A percentile compares a stretch with the other conserved stretches of the same genome.
Conservation (phyloP, 2,797 vertebrate species). For the Macropodus opercularis region DNA sequence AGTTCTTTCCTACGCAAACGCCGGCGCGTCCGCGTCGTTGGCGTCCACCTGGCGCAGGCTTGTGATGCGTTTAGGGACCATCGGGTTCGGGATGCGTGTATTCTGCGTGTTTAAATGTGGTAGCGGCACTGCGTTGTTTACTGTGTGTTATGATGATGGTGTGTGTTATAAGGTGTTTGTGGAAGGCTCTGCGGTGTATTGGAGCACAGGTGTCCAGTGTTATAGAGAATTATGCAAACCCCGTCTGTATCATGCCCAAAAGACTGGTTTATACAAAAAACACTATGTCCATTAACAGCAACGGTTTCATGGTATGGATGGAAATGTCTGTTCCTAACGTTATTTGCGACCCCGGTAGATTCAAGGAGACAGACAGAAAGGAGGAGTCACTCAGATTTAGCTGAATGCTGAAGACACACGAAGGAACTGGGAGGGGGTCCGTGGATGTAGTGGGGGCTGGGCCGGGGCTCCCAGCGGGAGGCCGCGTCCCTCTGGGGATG, state of each 20-base stretch:
- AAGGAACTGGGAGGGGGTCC: constrained; percentile 42
- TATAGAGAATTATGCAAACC: too few species aligned
- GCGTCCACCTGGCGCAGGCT: neutral
- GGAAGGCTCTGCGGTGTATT: too few species aligned
- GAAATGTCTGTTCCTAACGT: constrained; percentile 32
- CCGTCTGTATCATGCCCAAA: too few species aligned
- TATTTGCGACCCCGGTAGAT: constrained; percentile 45
- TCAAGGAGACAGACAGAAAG: constrained; percentile 65
- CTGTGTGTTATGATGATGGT: too few species aligned
- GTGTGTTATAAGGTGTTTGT: too few species aligned
- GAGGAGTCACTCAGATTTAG: constrained; percentile 66
- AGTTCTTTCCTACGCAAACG: neutral
- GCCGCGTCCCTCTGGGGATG: constrained; percentile 48
- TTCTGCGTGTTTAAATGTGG: too few species aligned
- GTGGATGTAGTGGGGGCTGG: constrained; percentile 17
- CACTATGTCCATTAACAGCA: constrained; percentile 2
- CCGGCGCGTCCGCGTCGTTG: too few species aligned
- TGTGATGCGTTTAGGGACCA: neutral
- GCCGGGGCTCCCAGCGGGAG: constrained; percentile 59
- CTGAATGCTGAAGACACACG: constrained; percentile 60
- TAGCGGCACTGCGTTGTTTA: too few species aligned
- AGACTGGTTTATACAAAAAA: neutral
- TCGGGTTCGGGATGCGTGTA: too few species aligned
- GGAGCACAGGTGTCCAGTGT: too few species aligned
- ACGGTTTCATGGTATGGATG: constrained; percentile 44